Percentiles rank a stretch among this genome's conserved stretches.
These are phyloP conservation scores for Phymanthus crucifer DNA, from an alignment of 92 coral and sea anemone genomes.

Conservation along the genomic window DNA sequence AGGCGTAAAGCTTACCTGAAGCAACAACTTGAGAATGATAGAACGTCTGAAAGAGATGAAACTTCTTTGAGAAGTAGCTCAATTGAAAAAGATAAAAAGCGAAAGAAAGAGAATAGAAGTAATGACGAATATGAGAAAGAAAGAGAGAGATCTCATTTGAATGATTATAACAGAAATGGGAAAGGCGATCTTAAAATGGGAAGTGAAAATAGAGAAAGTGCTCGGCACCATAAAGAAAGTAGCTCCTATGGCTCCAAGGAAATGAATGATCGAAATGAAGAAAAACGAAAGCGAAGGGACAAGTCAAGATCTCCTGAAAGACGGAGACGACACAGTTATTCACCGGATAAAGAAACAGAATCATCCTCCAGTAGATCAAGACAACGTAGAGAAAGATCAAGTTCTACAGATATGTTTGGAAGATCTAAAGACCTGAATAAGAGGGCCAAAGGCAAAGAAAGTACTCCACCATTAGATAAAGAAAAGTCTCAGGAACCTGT, in stretches of 20 bases:
- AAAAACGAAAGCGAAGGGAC: background rate
- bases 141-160: constrained; percentile 20
- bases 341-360: constrained; percentile 7
- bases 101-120: constrained; percentile 19
- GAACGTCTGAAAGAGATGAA: background rate
- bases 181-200: background rate
- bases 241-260: constrained; percentile 38
- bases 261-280: constrained; percentile 3
- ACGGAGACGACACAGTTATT: constrained; percentile 4
- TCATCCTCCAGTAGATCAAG: constrained; percentile 16
- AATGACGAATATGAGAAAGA: constrained; percentile 25
- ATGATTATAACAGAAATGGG: constrained; percentile 19
- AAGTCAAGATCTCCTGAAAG: constrained; percentile 23
- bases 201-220: constrained; percentile 28
- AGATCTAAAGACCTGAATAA: constrained; percentile 35
- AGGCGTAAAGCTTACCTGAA: constrained; percentile 82
- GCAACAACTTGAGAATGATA: constrained; percentile 81
- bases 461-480: constrained; percentile 18
- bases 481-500: constrained; percentile 23
- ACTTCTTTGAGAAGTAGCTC: constrained; percentile 22
- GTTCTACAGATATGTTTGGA: constrained; percentile 37
- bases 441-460: constrained; percentile 21
- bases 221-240: constrained; percentile 27
- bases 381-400: constrained; percentile 34
- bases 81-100: constrained; percentile 39